Base-by-base conservation (phyloP, 2,888 invertebrate genomes). In the Caenorhabditis panamensis region DNA sequence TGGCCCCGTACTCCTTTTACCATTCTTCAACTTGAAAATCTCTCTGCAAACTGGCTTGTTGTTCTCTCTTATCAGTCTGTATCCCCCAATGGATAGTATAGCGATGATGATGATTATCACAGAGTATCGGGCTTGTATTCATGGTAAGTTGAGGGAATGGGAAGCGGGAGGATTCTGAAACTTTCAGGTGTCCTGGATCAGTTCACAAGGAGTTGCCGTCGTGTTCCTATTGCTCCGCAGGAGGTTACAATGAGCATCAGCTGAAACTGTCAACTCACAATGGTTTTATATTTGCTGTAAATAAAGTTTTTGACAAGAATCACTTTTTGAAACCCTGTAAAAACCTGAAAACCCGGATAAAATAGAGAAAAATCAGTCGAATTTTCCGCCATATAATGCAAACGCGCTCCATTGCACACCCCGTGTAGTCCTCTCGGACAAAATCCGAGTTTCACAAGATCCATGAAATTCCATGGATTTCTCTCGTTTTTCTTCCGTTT, bases 401-500 rank as follows among this genome's bases (percentile, higher is more conserved):
- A 54, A 5, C 16, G 26, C 64, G 72, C 72, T 64, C 72, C 47
- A 37, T 13, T 11, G 64, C 11, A 26, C 47, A 18, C 13, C 3
- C 16, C 9, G 62, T 63, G 71, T 56, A 71, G 28, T 71, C 36
- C 71, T 71, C 71, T 63, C 62, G 72, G 72, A 64, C 13, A 64
- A 72, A 11, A 37, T 64, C 63, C 20, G n/a, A 63, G 16, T 72
- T 62, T 72, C 62, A 72, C 24, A 56, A 63, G 41, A 41, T 41
- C 37, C 26, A 18, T 16, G 6, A 28, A 28, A n/a, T 13, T n/a
- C 22, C 3, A 3, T 26, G 13, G 28, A 28, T 54, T 54, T 28
- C 16, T 16, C 49, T 26, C 26, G 61, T 69, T 61, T 51, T 61
- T 53, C 24, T 36, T n/a, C 18, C 16, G 24, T 24, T 51, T 51